phyloP scores from a whole-genome alignment of 1,140 invertebrate species.

The Alviniconcha marisindica region DNA sequence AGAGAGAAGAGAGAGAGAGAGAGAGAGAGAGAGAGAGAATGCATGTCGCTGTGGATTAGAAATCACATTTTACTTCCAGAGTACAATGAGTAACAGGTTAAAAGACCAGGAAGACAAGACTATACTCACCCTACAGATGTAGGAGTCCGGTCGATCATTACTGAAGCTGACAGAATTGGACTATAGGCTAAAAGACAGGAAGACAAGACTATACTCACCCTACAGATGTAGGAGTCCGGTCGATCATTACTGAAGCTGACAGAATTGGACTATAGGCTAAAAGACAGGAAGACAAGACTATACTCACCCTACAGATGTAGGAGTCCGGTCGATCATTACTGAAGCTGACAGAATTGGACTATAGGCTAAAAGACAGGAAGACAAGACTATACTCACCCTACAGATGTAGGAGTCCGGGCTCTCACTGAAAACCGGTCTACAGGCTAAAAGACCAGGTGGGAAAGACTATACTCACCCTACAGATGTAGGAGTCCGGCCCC shows the following conservation, averaged over 20 bases:
- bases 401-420: background rate
- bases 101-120: too few species aligned
- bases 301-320: conserved; percentile 18
- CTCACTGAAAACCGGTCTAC: too few species aligned
- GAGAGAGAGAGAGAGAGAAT: background rate
- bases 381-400: background rate
- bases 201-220: conserved; percentile 43
- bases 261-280: conserved; percentile 51
- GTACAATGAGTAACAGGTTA: background rate
- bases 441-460: too few species aligned
- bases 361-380: too few species aligned
- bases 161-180: conserved; percentile 56
- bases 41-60: too few species aligned
- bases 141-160: conserved; percentile 44
- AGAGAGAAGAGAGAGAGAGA: too few species aligned
- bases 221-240: conserved; percentile 51
- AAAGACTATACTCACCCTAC: conserved; percentile 45
- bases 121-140: conserved; percentile 53
- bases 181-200: conserved; percentile 45
- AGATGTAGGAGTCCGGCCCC: conserved; percentile 52
- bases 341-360: conserved; percentile 39
- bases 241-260: conserved; percentile 50
- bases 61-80: background rate
- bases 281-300: too few species aligned
- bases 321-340: too few species aligned